Evolutionary conservation across 1,140 invertebrate genomes (phyloP).

Genomic region (Anthonomus grandis): DNA sequence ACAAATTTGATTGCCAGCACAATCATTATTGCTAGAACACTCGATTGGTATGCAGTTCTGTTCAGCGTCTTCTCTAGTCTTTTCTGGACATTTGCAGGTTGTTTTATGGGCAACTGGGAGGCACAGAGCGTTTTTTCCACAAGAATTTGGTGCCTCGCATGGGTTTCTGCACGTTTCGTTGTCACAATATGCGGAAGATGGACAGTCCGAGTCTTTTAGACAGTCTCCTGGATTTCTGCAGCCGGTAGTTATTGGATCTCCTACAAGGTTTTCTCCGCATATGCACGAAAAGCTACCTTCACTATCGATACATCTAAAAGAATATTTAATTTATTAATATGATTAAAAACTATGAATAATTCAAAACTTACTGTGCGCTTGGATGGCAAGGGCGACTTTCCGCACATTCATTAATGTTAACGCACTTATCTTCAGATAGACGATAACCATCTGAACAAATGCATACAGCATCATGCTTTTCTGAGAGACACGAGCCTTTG

Average conservation of each 20-base stretch:
- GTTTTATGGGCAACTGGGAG: conserved; percentile 63
- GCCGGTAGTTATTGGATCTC: conserved; percentile 65
- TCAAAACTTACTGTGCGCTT: conserved; percentile 54
- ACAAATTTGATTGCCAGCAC: conserved; percentile 66
- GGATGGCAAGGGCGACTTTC: conserved; percentile 70
- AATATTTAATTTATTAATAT: neutral
- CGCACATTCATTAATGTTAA: conserved; percentile 79
- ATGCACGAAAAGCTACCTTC: conserved; percentile 71
- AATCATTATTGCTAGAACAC: conserved; percentile 78
- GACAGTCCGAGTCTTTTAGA: conserved; percentile 74
- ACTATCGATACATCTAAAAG: conserved; percentile 65
- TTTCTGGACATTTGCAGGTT: conserved; percentile 69
- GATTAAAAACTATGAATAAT: too few species aligned
- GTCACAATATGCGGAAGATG: conserved; percentile 69
- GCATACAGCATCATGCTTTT: conserved; percentile 68
- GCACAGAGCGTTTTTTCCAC: conserved; percentile 75
- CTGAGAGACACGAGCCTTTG: conserved; percentile 67
- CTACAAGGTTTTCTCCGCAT: conserved; percentile 75
- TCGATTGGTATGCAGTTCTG: conserved; percentile 69
- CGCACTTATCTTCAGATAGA: conserved; percentile 64
- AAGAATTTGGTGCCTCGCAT: conserved; percentile 63
- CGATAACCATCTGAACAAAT: conserved; percentile 72
- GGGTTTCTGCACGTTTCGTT: conserved; percentile 78
- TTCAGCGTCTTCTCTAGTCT: conserved; percentile 72
- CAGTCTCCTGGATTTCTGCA: conserved; percentile 79